Conservation (phyloP, 2,888 invertebrate species). For the Cactoblastis cactorum region DNA sequence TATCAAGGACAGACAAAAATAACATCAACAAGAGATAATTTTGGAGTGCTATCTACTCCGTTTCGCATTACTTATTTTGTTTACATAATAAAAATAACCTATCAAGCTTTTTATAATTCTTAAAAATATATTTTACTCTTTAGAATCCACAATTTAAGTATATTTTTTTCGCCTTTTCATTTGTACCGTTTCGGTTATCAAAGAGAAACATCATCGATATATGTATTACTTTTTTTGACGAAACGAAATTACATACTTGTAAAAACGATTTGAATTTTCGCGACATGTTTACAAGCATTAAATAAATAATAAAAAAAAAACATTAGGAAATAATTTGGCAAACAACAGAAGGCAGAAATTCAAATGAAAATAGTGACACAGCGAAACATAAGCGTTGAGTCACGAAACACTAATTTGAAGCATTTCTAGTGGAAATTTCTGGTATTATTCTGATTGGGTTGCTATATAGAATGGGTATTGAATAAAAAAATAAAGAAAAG, state of each 20-base stretch:
- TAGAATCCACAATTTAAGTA: too few relatives aligned
- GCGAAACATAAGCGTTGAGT: constrained; percentile 54
- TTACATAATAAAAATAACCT: not conserved
- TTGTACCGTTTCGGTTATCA: too few relatives aligned
- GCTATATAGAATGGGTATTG: not conserved
- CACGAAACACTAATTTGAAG: constrained; percentile 56
- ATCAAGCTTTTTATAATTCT: too few relatives aligned
- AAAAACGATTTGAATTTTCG: constrained; percentile 13
- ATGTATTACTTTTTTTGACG: too few relatives aligned
- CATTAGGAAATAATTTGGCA: constrained; percentile 49
- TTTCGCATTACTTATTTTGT: not conserved
- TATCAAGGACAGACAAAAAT: not conserved
- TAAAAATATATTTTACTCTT: not conserved
- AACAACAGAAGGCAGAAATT: constrained; percentile 46
- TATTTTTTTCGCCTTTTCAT: too few relatives aligned
- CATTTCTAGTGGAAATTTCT: constrained; percentile 35
- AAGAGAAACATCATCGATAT: too few relatives aligned
- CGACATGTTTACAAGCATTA: constrained; percentile 8
- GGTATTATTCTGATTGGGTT: constrained; percentile 1
- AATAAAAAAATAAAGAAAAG: not conserved
- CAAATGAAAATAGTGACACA: constrained; percentile 58
- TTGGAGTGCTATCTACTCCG: not conserved
- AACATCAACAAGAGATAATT: constrained; percentile 2
- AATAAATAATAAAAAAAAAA: constrained; percentile 32
- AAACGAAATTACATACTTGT: not conserved